Evolutionary conservation across 2,888 invertebrate genomes (phyloP), one percentile per base, ranked within the genome.

Genomic region (Phengaris alcon): DNA sequence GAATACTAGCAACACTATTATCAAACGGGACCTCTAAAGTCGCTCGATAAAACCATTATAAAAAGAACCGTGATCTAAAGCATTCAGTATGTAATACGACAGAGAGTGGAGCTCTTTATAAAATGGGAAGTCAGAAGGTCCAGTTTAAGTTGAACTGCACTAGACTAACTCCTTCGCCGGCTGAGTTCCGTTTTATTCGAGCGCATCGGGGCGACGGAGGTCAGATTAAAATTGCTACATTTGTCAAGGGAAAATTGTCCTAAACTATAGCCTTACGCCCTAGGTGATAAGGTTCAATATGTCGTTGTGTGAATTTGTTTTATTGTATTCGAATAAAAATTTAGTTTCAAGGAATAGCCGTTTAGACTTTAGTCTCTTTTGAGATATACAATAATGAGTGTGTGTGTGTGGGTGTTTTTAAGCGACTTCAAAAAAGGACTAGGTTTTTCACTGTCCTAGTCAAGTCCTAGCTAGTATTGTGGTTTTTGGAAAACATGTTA

Each of bases 271-370:
- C 64, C 64, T 64, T 64, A 64, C 64, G 64, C 12, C 64, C 12
- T 64, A 64, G 12, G 13, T 12, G 13, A 64, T 64, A 64, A 5
- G 13, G 64, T 64, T 13, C 64, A 64, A 35, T 13, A 64, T 64
- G 59, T 64, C 3, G 22, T 8, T 9, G 10, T 64, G 5, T 5
- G 59, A 64, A 35, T 44, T 44, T 64, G 35, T 64, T 64, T 64
- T 64, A 64, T 64, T 64, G 35, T 64, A 12, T 64, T 64, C 64
- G 64, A 64, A 64, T 64, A 64, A 64, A 64, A 35, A 6, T 64
- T 64, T 64, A 35, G 35, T 64, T 64, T 64, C 64, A 35, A 10
- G 64, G 64, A 35, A 35, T 44, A 44, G 64, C 22, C 64, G 13
- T 64, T 64, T 64, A 44, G 64, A 7, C 59, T 59, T 59, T 59